Evolutionary conservation across 1,140 invertebrate genomes (phyloP).

Genomic region (Pararge aegeria): DNA sequence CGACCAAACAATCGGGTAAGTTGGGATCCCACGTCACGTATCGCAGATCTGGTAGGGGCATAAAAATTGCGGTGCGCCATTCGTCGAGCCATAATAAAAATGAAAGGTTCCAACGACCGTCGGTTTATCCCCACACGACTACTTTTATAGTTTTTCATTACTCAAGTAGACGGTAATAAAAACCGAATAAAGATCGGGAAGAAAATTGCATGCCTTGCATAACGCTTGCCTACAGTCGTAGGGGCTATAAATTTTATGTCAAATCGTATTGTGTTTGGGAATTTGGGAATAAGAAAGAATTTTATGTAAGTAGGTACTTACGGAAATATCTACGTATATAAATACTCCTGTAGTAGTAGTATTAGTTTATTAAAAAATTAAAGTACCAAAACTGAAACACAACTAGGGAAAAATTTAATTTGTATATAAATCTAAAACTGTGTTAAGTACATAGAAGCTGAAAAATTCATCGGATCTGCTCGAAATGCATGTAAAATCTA

Average conservation of each 20-base stretch:
- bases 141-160: constrained; percentile 78
- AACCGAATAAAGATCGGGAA: constrained; percentile 64
- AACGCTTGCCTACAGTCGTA: constrained; percentile 53
- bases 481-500: too few species aligned
- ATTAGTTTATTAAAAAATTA: too few species aligned
- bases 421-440: too few species aligned
- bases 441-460: too few species aligned
- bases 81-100: constrained; percentile 63
- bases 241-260: constrained; percentile 53
- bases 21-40: constrained; percentile 45
- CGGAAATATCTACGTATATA: too few species aligned
- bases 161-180: constrained; percentile 76
- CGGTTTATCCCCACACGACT: constrained; percentile 63
- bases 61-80: constrained; percentile 63
- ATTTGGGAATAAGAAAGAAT: constrained; percentile 12
- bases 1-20: constrained; percentile 17
- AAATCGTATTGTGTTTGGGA: constrained; percentile 55
- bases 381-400: too few species aligned
- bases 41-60: constrained; percentile 60
- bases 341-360: too few species aligned
- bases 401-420: too few species aligned
- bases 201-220: constrained; percentile 77
- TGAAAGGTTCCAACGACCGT: constrained; percentile 69
- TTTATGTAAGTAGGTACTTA: too few species aligned
- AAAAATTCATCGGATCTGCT: too few species aligned